Base-by-base conservation (phyloP, 2,888 invertebrate genomes). In the Microplitis deprimator region DNA sequence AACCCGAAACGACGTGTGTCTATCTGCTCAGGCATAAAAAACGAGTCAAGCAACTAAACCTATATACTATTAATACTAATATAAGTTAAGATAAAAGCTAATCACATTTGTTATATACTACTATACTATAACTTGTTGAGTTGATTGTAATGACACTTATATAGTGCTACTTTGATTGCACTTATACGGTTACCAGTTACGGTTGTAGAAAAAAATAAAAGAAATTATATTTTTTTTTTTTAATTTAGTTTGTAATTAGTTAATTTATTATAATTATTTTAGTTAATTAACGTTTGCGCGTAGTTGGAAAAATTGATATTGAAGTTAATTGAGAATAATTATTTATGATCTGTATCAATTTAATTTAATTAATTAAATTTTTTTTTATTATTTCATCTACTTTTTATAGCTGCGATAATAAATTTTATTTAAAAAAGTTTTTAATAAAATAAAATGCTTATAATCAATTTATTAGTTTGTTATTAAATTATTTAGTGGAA, bases 1-100 rank as follows among this genome's bases (percentile, higher is more conserved):
- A 78, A 69, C 74, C 20, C 65, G 70, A 75, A 67, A 62, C 61
- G 50, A 73, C 70, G 61, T 65, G 64, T 73, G 73, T 62, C 60
- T 40, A 64, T 68, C 29, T 70, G 61, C 29, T 67, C 60, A 41
- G 73, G 68, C 59, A 69, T 77, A 68, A 79, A 75, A 68, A 50
- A 73, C 73, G 60, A 75, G 60, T 68, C 41, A n/a, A 50, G 50
- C 50, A 50, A 50, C 4, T 10, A 13, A 50, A 13, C 4, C 13
- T 13, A 50, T 50, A 50, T 8, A 50, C 10, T 13, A 50, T 50
- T 50, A 50, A 50, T 13, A 50, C 50, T 13, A 50, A 50, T 50
- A 50, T 50, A 50, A 50, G 8, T 50, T 50, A 50, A 13, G 13
- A 50, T 50, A 13, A 13, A 20, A 39, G 41, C 72, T 65, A 75